These are phyloP conservation scores for Cichlasoma orientale DNA, from an alignment of 2,797 vertebrate genomes.

Conservation along the genomic window DNA sequence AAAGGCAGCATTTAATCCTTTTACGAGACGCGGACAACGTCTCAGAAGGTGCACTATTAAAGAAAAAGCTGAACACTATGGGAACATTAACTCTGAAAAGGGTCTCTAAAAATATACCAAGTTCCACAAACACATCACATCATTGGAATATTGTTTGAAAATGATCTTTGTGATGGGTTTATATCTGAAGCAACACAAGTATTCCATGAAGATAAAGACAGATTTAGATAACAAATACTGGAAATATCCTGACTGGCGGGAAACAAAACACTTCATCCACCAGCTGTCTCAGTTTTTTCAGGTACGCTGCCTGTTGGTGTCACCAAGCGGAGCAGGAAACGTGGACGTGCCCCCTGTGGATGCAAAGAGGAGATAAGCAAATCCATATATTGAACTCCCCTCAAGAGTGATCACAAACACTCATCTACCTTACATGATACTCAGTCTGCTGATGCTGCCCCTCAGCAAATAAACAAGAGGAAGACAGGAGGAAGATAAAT, in stretches of 20 bases:
- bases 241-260: not conserved
- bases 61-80: not conserved
- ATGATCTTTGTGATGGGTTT: slow-evolving; percentile 20
- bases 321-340: slow-evolving; percentile 5
- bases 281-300: slow-evolving; percentile 14
- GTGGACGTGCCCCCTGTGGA: slow-evolving; percentile 30
- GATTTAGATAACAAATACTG: not conserved
- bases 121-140: slow-evolving; percentile 4
- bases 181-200: slow-evolving; percentile 10
- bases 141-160: slow-evolving; percentile 9
- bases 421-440: slow-evolving; percentile 38
- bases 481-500: not conserved
- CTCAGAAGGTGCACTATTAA: not conserved
- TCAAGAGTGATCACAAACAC: slow-evolving; percentile 50
- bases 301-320: slow-evolving; percentile 16
- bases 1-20: too few species aligned
- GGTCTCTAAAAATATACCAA: not conserved
- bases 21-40: not conserved
- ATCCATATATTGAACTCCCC: slow-evolving; percentile 64
- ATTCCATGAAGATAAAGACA: slow-evolving; percentile 16
- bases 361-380: slow-evolving; percentile 49
- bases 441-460: slow-evolving; percentile 11
- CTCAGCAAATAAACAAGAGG: not conserved
- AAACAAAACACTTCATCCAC: slow-evolving; percentile 19
- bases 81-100: not conserved